Percentiles rank a stretch among this genome's conserved stretches.
Evolutionary conservation across 2,113 vertebrate genomes (phyloP).

Genomic region (Rattus rattus): DNA sequence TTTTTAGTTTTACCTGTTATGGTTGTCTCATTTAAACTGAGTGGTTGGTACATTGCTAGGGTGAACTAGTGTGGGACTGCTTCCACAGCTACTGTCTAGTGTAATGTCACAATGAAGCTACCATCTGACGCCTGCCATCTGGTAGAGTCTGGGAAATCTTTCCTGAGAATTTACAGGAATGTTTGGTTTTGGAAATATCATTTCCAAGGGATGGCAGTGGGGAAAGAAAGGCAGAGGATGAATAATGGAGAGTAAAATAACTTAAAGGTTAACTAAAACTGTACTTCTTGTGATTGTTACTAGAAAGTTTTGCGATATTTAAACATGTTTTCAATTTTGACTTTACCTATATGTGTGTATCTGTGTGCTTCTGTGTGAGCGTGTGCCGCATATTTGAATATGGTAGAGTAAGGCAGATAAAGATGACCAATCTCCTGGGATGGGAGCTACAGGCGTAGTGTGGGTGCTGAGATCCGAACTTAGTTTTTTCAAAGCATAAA

Average conservation of each 20-base stretch:
- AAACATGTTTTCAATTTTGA: neutral
- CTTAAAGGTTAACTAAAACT: neutral
- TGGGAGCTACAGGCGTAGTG: neutral
- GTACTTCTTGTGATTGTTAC: neutral
- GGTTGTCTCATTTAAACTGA: neutral
- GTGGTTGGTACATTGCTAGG: neutral
- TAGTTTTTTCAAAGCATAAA: neutral
- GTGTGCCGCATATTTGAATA: neutral
- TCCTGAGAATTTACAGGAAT: neutral
- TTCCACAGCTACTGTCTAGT: neutral
- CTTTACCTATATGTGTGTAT: neutral
- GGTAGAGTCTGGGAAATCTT: neutral
- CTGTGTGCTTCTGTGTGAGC: neutral
- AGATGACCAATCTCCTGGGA: neutral
- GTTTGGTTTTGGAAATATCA: neutral
- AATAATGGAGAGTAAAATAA: neutral
- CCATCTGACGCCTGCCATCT: neutral
- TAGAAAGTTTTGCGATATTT: neutral
- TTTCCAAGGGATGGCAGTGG: neutral
- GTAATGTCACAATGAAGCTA: neutral
- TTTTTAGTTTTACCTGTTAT: neutral
- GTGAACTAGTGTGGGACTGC: neutral
- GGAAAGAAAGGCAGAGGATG: neutral
- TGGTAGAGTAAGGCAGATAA: neutral
- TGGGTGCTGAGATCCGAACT: neutral